Evolutionary conservation across 1,140 invertebrate species (phyloP), one percentile per base, ranked within the genome.

Genomic region (Cepaea nemoralis): DNA sequence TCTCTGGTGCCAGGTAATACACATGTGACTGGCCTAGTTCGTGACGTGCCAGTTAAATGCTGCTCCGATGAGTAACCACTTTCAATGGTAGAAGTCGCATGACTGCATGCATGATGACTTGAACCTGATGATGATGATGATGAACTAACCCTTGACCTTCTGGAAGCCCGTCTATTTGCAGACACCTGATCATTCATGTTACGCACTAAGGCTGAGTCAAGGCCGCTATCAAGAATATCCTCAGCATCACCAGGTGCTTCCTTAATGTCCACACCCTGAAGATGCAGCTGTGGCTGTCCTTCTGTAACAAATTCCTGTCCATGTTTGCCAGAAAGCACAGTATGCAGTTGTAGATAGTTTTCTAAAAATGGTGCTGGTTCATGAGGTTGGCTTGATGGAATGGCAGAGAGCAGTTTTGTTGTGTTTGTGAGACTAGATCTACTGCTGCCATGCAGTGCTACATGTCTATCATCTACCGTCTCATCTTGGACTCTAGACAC

Each of bases 41-140:
- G n/a, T n/a, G n/a, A n/a, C n/a, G 55, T 24, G 5, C 55, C 55
- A 14, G 55, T 19, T 19, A 48, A 8, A 12, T 33, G 31, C 37
- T 37, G 31, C 8, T 73, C 39, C 3, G 70, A 73, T 45, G 16
- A 45, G 40, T 73, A 73, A 8, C 70, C 70, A 73, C 70, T 73
- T 45, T 73, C 70, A 2, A 19, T 10, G 6, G 39, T 42, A 14
- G 1, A n/a, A 10, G 70, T 40, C 33, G 27, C 33, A 42, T 33
- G 31, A 70, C 39, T 39, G n/a, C n/a, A n/a, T 33, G 16, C 37
- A n/a, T 40, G 33, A 3, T 1, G 14, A 40, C 8, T 6, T 27
- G 40, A 69, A 16, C 27, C 10, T 40, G 70, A 42, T 27, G 33
- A 35, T n/a, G n/a, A n/a, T n/a, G n/a, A n/a, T 40, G 35, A 39